Percentiles rank a stretch among this genome's conserved stretches.
Evolutionary conservation across 2,888 invertebrate species (phyloP).

Genomic region (Alloscopus bannaensis): DNA sequence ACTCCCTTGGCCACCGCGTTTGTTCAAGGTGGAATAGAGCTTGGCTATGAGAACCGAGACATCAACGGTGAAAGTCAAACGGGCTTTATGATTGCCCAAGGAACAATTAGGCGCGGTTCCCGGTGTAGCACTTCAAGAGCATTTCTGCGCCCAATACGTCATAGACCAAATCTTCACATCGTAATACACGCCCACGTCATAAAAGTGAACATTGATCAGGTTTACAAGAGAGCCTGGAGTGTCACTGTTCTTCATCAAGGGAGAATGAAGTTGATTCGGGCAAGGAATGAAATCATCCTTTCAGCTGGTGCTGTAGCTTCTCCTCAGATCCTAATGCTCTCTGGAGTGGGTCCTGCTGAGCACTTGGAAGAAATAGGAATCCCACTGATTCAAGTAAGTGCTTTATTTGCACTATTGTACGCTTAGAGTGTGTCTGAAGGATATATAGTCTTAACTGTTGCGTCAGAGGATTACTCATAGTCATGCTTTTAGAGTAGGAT

Average conservation of each 20-base stretch:
- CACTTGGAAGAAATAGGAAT: conserved; percentile 72
- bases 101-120: conserved; percentile 80
- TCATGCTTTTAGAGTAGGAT: conserved; percentile 36
- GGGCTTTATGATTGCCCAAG: conserved; percentile 92
- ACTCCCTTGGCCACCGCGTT: conserved; percentile 89
- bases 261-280: conserved; percentile 83
- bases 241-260: conserved; percentile 87
- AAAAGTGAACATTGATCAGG: conserved; percentile 81
- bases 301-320: conserved; percentile 67
- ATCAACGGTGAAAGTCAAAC: conserved; percentile 91
- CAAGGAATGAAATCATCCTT: conserved; percentile 90
- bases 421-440: not conserved
- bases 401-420: not conserved
- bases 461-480: not conserved
- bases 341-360: conserved; percentile 66
- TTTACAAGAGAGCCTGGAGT: conserved; percentile 86
- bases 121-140: conserved; percentile 93
- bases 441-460: conserved; percentile 2
- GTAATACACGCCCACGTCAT: conserved; percentile 89
- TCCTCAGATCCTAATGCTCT: conserved; percentile 67
- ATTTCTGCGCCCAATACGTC: conserved; percentile 86
- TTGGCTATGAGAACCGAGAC: conserved; percentile 91
- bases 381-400: conserved; percentile 74
- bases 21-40: conserved; percentile 87
- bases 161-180: conserved; percentile 89